Evolutionary conservation across 2,113 vertebrate species (phyloP), one percentile per base, ranked within the genome.

Genomic region (Rhinoptilus africanus): DNA sequence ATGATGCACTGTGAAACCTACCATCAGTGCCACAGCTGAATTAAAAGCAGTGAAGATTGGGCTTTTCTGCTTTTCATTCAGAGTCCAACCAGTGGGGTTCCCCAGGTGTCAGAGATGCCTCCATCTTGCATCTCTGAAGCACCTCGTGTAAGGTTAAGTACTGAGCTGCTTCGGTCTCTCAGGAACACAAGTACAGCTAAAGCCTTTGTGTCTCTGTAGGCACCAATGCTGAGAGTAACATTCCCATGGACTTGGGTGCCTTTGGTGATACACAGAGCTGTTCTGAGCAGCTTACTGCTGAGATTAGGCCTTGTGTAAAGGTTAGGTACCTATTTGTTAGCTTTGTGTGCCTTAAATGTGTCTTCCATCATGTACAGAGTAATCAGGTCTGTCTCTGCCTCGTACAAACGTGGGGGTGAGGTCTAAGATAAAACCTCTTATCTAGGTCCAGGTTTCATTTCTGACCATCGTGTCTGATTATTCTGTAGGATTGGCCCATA

Each of bases 221-320:
- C 14, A 39, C 21, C 59, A 17, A 37, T 86, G 53, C 63, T 6
- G 57, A 68, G 48, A 47, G 63, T 5, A 63, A 30, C 19, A 24
- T 15, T 62, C 24, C 28, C 54, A 8, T 0, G 5, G 27, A 34
- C 16, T 26, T 0, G 0, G 12, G 39, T 85, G 37, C 11, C 35
- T 89, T 75, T 53, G 21, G 74, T 48, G 51, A 23, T 56, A 5
- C 1, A 20, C 11, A 47, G 45, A 77, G n/a, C 77, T 87, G 48
- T 62, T 89, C 15, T 14, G 50, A 56, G 76, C 26, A 59, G 20
- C 28, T 73, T 26, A 21, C n/a, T 80, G 53, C 39, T 69, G 56
- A 69, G 45, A 35, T 60, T 20, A 27, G 63, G 54, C 24, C 50
- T 64, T 56, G 4, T 28, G 11, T 80, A 87, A 50, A 45, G 37